These are phyloP conservation scores for Anhinga rufa DNA, from an alignment of 2,113 vertebrate species.

Conservation along the genomic window DNA sequence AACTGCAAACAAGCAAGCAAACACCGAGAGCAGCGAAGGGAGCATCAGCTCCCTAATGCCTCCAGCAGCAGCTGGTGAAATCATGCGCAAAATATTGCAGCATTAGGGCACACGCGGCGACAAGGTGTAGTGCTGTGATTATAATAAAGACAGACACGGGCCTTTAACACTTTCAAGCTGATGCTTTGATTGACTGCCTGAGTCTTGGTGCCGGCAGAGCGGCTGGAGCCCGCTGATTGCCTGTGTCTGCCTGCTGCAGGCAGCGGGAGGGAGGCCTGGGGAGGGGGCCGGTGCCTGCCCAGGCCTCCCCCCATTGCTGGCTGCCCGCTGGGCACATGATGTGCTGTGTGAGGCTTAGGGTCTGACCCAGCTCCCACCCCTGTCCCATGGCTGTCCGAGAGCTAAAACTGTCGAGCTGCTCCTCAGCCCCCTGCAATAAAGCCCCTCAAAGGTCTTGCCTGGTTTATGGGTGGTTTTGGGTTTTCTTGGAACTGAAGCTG, in stretches of 20 bases:
- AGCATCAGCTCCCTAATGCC: not conserved
- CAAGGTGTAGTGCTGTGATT: not conserved
- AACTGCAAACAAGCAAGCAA: not conserved
- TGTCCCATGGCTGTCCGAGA: not conserved
- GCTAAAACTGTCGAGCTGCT: not conserved
- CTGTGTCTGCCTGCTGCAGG: not conserved
- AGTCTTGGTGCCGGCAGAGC: not conserved
- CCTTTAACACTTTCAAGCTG: not conserved
- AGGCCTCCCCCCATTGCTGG: fast-evolving
- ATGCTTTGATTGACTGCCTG: not conserved
- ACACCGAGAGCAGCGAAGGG: not conserved
- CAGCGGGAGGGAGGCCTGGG: not conserved
- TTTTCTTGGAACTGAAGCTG: not conserved
- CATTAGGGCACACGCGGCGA: not conserved
- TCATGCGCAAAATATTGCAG: not conserved
- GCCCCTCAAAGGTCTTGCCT: not conserved
- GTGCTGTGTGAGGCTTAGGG: not conserved
- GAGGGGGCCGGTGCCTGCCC: fast-evolving
- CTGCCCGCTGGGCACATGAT: fast-evolving
- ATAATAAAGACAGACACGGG: not conserved
- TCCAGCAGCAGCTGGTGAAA: not conserved
- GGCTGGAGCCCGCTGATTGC: not conserved
- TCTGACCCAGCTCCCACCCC: not conserved
- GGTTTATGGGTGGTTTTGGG: not conserved
- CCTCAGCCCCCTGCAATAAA: not conserved